phyloP scores from a whole-genome alignment of 1,140 invertebrate species.

The Drosophila arawakana region DNA sequence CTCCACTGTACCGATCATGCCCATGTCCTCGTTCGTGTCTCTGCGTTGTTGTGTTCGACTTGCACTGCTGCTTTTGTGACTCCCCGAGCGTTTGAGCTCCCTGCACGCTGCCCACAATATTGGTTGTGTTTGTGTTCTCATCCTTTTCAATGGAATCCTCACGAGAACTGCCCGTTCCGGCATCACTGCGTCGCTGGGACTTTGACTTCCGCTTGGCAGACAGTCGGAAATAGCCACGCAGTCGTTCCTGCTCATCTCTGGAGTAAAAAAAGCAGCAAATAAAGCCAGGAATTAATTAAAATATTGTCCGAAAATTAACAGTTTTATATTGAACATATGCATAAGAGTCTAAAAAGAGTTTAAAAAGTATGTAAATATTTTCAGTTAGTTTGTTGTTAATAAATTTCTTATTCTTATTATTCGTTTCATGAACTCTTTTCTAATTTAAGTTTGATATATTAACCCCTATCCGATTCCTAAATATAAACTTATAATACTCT shows the following conservation, averaged over 20 bases:
- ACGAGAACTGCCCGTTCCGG: slow-evolving; percentile 37
- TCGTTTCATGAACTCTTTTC: too few species aligned
- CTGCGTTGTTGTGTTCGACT: slow-evolving; percentile 5
- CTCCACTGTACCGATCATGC: slow-evolving; percentile 63
- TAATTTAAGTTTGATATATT: too few species aligned
- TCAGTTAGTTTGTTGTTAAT: too few species aligned
- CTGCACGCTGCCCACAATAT: slow-evolving; percentile 29
- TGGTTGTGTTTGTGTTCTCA: slow-evolving; percentile 65
- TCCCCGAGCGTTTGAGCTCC: slow-evolving; percentile 1
- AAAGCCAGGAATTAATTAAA: neutral
- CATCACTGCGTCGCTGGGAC: slow-evolving; percentile 61
- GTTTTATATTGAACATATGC: too few species aligned
- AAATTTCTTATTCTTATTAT: too few species aligned
- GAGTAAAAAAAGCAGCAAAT: neutral
- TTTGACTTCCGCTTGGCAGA: slow-evolving; percentile 71
- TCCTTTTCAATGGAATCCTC: slow-evolving; percentile 80
- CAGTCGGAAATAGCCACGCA: slow-evolving; percentile 88
- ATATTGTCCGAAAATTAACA: too few species aligned
- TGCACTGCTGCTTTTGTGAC: slow-evolving; percentile 6
- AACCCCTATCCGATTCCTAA: too few species aligned
- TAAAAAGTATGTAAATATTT: too few species aligned
- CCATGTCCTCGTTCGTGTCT: slow-evolving; percentile 49
- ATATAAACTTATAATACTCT: too few species aligned
- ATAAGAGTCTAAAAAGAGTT: too few species aligned
- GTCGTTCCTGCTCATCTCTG: slow-evolving; percentile 87